A percentile compares a stretch with the other conserved stretches of the same genome.
Evolutionary conservation across 2,888 invertebrate genomes (phyloP).

Genomic region (Sminthurinus aureus): DNA sequence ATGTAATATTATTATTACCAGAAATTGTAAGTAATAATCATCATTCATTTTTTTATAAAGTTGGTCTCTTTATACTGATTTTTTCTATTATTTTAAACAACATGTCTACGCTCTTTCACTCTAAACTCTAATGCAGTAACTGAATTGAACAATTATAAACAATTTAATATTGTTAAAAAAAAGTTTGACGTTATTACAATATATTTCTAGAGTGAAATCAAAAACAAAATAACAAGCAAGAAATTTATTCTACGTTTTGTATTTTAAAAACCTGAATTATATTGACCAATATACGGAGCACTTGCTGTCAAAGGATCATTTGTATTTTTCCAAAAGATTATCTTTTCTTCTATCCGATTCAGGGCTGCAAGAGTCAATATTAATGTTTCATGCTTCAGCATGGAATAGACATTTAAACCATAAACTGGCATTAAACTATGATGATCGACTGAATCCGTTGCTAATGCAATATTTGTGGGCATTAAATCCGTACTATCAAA

Average conservation of each 20-base stretch:
- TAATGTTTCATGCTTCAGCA: constrained; percentile 95
- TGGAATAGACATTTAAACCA: constrained; percentile 91
- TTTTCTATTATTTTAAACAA: too few relatives aligned
- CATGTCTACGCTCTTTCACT: too few relatives aligned
- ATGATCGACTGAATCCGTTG: constrained; percentile 79
- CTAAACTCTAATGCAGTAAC: too few relatives aligned
- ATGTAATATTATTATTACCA: too few relatives aligned
- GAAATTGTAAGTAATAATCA: too few relatives aligned
- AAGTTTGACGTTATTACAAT: background rate
- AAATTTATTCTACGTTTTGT: background rate
- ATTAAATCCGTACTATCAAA: constrained; percentile 78
- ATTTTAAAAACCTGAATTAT: constrained; percentile 12
- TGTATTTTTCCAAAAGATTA: constrained; percentile 75
- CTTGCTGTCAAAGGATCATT: constrained; percentile 60
- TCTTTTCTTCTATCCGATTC: constrained; percentile 80
- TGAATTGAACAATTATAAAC: too few relatives aligned
- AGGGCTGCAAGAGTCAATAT: constrained; percentile 85
- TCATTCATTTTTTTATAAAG: too few relatives aligned
- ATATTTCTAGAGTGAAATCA: background rate
- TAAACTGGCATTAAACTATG: constrained; percentile 95
- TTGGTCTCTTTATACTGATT: too few relatives aligned
- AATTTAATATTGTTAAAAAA: too few relatives aligned
- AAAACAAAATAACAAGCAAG: background rate
- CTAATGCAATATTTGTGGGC: constrained; percentile 85
- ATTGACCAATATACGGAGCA: constrained; percentile 36